Conservation (phyloP, 2,797 vertebrate species). For the Dermochelys coriacea region DNA sequence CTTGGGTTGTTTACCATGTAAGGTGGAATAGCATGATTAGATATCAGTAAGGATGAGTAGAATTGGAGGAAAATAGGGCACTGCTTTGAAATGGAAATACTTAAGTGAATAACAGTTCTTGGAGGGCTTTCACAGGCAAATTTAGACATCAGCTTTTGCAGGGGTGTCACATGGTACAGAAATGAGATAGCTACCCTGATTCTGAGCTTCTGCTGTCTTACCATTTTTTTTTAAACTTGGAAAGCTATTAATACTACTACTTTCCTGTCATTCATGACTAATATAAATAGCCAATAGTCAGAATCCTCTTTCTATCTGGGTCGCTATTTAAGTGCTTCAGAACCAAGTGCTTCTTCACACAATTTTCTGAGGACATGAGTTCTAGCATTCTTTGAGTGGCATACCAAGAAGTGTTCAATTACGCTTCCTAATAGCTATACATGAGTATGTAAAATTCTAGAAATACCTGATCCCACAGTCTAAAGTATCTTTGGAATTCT, state of each 20-base stretch:
- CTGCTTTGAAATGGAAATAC: not conserved
- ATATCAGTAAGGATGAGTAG: not conserved
- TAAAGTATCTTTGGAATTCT: not conserved
- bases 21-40: not conserved
- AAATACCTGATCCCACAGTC: not conserved
- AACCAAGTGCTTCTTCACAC: not conserved
- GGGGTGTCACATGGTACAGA: not conserved
- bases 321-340: not conserved
- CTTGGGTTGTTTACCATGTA: not conserved
- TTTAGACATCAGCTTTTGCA: not conserved
- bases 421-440: too few relatives aligned
- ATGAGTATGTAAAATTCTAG: not conserved
- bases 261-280: not conserved
- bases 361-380: not conserved
- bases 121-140: conserved; percentile 28
- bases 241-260: not conserved
- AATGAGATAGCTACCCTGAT: not conserved
- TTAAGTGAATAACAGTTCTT: not conserved
- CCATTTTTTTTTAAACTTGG: not conserved
- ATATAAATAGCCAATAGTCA: not conserved
- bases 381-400: conserved; percentile 10
- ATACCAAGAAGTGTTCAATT: not conserved
- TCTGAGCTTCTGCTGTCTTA: not conserved
- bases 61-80: not conserved
- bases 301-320: not conserved